A percentile compares a stretch with the other conserved stretches of the same genome.
These are phyloP conservation scores for Seriola dumerili DNA, from an alignment of 2,113 vertebrate species.

Conservation along the genomic window DNA sequence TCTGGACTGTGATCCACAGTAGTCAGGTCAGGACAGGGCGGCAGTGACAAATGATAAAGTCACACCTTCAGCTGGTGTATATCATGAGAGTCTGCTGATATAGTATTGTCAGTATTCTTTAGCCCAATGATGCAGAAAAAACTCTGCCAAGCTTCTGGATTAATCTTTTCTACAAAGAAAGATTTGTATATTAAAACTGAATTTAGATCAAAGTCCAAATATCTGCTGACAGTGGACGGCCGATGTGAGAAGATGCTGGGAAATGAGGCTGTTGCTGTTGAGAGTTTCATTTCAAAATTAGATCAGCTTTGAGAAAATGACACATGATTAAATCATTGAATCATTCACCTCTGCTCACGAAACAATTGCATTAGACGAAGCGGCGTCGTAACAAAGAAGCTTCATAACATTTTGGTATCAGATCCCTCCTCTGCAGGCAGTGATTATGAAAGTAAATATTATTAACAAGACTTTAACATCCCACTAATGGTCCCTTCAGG, in stretches of 20 bases:
- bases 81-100: background rate
- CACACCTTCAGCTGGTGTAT: background rate
- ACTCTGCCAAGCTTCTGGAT: background rate
- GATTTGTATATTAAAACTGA: background rate
- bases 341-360: slow-evolving; percentile 8
- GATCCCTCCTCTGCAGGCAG: background rate
- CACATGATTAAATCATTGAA: background rate
- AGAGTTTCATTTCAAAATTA: background rate
- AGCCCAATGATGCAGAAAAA: background rate
- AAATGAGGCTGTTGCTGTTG: background rate
- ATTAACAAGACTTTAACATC: slow-evolving; percentile 21
- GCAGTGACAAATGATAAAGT: no score
- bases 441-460: slow-evolving; percentile 14
- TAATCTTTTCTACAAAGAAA: background rate
- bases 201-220: slow-evolving; percentile 3
- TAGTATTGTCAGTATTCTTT: background rate
- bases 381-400: background rate
- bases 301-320: background rate
- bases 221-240: background rate
- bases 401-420: background rate
- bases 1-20: no score
- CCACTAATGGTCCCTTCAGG: slow-evolving; percentile 18
- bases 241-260: background rate
- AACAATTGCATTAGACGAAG: background rate
- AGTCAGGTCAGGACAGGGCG: no score